These are phyloP conservation scores for Boloria selene DNA, from an alignment of 2,888 invertebrate species.

Conservation along the genomic window DNA sequence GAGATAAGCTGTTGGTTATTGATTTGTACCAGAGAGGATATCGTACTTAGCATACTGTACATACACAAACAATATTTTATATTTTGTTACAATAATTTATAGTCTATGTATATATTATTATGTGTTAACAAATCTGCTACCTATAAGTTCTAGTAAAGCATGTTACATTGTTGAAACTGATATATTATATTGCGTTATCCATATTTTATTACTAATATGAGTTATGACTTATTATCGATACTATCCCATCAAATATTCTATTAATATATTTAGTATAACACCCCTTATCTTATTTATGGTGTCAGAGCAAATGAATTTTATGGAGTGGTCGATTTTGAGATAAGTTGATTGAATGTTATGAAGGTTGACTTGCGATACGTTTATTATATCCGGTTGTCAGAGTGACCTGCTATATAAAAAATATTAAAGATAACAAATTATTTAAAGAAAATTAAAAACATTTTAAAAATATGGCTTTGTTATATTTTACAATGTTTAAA, in stretches of 20 bases:
- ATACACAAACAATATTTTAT: slow-evolving; percentile 1
- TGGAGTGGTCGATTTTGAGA: slow-evolving; percentile 65
- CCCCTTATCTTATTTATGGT: slow-evolving; percentile 60
- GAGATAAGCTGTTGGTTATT: slow-evolving; percentile 35
- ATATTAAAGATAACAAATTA: background rate
- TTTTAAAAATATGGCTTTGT: no score
- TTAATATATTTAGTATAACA: slow-evolving; percentile 54
- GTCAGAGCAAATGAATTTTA: slow-evolving; percentile 63
- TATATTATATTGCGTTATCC: slow-evolving; percentile 21
- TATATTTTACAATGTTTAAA: no score
- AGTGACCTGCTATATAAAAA: background rate
- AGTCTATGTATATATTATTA: slow-evolving; percentile 10
- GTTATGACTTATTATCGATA: slow-evolving; percentile 61
- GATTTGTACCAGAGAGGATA: slow-evolving; percentile 28
- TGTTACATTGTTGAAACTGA: slow-evolving; percentile 19
- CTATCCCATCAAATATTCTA: slow-evolving; percentile 68
- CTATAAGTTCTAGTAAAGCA: slow-evolving; percentile 22
- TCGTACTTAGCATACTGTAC: slow-evolving; percentile 22
- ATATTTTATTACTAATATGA: slow-evolving; percentile 36
- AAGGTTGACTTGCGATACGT: slow-evolving; percentile 40
- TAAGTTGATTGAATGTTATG: slow-evolving; percentile 67
- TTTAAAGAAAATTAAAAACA: no score
- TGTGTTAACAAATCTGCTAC: slow-evolving; percentile 18
- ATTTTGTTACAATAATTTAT: slow-evolving; percentile 16
- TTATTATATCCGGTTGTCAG: slow-evolving; percentile 10